These are phyloP conservation scores for Limnephilus lunatus DNA, from an alignment of 2,888 invertebrate genomes.

Conservation along the genomic window DNA sequence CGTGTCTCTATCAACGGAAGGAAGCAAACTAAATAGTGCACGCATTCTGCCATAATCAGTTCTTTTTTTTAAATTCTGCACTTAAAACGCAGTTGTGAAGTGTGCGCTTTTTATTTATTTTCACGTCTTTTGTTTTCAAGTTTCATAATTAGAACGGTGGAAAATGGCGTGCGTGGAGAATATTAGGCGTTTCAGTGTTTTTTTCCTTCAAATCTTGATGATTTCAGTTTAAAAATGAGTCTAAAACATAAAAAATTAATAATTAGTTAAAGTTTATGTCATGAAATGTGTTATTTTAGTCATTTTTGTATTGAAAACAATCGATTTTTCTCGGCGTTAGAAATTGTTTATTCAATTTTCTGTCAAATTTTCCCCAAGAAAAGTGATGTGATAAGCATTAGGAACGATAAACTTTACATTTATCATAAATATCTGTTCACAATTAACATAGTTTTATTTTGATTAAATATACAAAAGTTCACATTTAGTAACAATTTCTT, in stretches of 20 bases:
- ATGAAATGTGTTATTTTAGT: background rate
- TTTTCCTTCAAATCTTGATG: background rate
- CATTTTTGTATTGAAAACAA: background rate
- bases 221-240: background rate
- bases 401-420: background rate
- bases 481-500: background rate
- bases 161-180: conserved; percentile 28
- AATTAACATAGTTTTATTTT: background rate
- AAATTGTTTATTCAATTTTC: background rate
- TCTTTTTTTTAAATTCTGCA: background rate
- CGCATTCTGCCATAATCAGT: background rate
- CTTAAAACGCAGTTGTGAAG: conserved; percentile 6
- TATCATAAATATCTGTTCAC: background rate
- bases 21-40: conserved; percentile 21
- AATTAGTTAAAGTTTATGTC: conserved; percentile 20
- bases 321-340: background rate
- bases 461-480: background rate
- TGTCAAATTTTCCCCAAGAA: background rate
- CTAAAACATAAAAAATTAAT: background rate
- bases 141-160: background rate
- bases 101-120: background rate
- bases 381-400: background rate
- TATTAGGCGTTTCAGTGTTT: background rate
- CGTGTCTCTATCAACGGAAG: background rate
- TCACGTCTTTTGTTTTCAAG: background rate